Evolutionary conservation across 2,888 invertebrate genomes (phyloP).

Genomic region (Agrotis segetum): DNA sequence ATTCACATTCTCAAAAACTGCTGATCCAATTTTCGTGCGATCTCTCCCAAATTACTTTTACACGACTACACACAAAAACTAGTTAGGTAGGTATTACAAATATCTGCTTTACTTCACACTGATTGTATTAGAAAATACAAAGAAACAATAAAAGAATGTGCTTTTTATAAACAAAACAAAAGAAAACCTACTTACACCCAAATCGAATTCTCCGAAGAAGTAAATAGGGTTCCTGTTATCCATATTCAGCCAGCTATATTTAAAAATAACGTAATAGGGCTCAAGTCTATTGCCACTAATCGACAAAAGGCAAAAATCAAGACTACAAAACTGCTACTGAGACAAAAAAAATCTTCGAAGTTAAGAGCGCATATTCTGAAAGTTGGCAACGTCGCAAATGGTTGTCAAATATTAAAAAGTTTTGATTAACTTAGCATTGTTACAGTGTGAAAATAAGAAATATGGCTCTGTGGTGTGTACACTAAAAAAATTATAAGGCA

Average conservation of each 20-base stretch:
- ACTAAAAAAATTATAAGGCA: too few relatives aligned
- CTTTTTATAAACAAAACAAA: conserved; percentile 9
- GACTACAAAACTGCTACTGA: background rate
- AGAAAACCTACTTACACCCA: background rate
- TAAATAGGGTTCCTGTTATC: background rate
- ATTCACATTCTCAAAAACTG: conserved; percentile 34
- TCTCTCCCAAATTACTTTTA: background rate
- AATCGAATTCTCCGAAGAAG: background rate
- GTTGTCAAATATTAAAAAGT: too few relatives aligned
- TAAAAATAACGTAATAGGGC: background rate
- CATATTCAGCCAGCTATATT: background rate
- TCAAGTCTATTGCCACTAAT: background rate
- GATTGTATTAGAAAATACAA: conserved; percentile 22
- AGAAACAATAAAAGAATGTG: conserved; percentile 3
- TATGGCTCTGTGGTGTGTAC: too few relatives aligned
- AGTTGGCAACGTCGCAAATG: too few relatives aligned
- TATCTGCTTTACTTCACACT: conserved; percentile 18
- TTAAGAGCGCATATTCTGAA: too few relatives aligned
- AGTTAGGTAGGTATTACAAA: background rate
- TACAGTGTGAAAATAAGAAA: too few relatives aligned
- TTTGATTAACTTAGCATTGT: too few relatives aligned
- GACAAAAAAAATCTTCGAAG: too few relatives aligned
- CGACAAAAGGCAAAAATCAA: background rate
- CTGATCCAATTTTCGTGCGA: background rate
- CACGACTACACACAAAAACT: background rate